phyloP scores from a whole-genome alignment of 1,140 invertebrate genomes.

The Trichoplusia ni region DNA sequence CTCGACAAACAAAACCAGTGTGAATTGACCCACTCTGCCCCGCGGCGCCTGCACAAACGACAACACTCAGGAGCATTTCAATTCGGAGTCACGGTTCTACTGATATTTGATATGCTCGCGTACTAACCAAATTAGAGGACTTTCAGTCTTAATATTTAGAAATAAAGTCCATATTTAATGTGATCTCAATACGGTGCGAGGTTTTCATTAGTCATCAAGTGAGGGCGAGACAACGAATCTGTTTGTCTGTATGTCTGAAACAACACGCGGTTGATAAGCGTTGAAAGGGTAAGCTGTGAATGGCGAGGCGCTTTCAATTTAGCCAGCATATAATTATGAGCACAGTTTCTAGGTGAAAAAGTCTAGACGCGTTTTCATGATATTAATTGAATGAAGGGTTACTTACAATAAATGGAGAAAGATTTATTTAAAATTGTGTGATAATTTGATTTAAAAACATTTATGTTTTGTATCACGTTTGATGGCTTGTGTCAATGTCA shows the following conservation, averaged over 20 bases:
- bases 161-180: slow-evolving; percentile 24
- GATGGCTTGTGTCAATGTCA: no score
- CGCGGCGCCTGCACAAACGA: neutral
- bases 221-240: slow-evolving; percentile 63
- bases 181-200: slow-evolving; percentile 13
- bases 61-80: slow-evolving; percentile 1
- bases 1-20: slow-evolving; percentile 62
- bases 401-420: neutral
- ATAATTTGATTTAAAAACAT: no score
- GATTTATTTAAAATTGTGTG: neutral
- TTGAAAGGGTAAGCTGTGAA: slow-evolving; percentile 62
- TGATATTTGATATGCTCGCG: slow-evolving; percentile 33
- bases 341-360: slow-evolving; percentile 26
- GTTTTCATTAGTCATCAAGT: slow-evolving; percentile 63
- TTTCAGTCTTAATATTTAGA: slow-evolving; percentile 32
- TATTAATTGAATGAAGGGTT: neutral
- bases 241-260: slow-evolving; percentile 68
- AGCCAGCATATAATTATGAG: slow-evolving; percentile 35
- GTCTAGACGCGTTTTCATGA: neutral
- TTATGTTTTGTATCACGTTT: no score
- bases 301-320: slow-evolving; percentile 57
- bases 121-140: neutral
- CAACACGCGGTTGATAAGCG: slow-evolving; percentile 67
- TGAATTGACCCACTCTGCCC: slow-evolving; percentile 39
- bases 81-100: slow-evolving; percentile 36